phyloP scores from a whole-genome alignment of 1,140 invertebrate genomes.

The Pseudomyrmex sp. region DNA sequence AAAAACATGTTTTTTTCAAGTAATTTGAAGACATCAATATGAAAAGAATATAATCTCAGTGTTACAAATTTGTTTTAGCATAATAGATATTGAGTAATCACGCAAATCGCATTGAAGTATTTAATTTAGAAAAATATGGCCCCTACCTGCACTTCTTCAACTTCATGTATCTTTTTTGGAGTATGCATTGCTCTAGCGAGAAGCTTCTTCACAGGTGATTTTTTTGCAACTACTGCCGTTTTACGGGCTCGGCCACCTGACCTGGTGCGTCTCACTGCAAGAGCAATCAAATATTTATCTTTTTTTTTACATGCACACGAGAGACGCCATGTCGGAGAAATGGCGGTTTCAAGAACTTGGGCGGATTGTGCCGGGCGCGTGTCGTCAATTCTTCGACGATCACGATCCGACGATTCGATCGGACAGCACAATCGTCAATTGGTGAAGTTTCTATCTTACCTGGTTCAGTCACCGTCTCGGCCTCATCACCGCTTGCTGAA shows the following conservation, averaged over 20 bases:
- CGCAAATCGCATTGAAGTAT: background rate
- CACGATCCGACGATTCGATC: background rate
- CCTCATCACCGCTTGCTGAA: conserved; percentile 81
- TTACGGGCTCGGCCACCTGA: conserved; percentile 75
- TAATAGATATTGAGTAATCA: background rate
- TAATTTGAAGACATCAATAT: background rate
- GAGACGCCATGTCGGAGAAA: conserved; percentile 75
- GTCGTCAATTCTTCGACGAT: background rate
- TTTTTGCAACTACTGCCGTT: conserved; percentile 73
- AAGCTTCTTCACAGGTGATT: conserved; percentile 76
- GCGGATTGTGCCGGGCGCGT: conserved; percentile 39
- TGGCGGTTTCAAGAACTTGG: conserved; percentile 69
- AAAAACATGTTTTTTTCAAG: background rate
- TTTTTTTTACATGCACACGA: background rate
- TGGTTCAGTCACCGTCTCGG: conserved; percentile 76
- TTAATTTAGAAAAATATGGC: background rate
- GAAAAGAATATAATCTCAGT: background rate
- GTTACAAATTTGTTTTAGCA: background rate
- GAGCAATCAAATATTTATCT: conserved; percentile 60
- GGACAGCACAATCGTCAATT: background rate
- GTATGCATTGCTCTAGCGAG: conserved; percentile 71
- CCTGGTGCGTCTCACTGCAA: conserved; percentile 77
- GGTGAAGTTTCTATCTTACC: conserved; percentile 67
- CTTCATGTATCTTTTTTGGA: conserved; percentile 69
- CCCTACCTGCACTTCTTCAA: conserved; percentile 73